Evolutionary conservation across 2,113 vertebrate species (phyloP).

Genomic region (Deroptyus accipitrinus): DNA sequence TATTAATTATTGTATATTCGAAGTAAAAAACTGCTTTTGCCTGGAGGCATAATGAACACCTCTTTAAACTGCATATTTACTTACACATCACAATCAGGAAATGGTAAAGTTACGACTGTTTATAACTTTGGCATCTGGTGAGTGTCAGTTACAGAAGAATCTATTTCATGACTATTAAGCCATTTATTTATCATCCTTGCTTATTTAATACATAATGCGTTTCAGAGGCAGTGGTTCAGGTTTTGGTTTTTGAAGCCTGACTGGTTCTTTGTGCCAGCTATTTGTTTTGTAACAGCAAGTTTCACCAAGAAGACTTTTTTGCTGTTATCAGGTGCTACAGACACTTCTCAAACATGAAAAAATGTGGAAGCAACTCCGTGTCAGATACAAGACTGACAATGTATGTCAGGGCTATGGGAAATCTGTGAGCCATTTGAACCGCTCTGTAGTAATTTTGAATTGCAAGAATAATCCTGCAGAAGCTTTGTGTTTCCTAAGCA

Average conservation of each 20-base stretch:
- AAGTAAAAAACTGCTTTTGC: neutral
- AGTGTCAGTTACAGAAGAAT: neutral
- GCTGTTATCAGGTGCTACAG: neutral
- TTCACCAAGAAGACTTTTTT: neutral
- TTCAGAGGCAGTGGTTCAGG: neutral
- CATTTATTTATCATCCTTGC: neutral
- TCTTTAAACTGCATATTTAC: neutral
- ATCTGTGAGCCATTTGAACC: neutral
- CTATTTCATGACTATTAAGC: neutral
- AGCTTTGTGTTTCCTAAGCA: neutral
- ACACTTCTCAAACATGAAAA: neutral
- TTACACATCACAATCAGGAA: neutral
- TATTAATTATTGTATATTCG: neutral
- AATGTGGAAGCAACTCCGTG: neutral
- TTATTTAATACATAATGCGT: neutral
- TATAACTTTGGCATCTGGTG: neutral
- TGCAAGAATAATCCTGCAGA: neutral
- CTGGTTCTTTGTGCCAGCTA: neutral
- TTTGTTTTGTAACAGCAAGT: neutral
- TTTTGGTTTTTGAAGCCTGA: neutral
- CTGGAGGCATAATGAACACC: neutral
- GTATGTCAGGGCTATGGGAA: neutral
- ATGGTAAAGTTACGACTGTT: neutral
- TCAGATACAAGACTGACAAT: accelerated
- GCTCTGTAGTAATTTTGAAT: neutral